A percentile compares a stretch with the other conserved stretches of the same genome.
phyloP scores from a whole-genome alignment of 2,797 vertebrate genomes.

The Pseudochirops corinnae region DNA sequence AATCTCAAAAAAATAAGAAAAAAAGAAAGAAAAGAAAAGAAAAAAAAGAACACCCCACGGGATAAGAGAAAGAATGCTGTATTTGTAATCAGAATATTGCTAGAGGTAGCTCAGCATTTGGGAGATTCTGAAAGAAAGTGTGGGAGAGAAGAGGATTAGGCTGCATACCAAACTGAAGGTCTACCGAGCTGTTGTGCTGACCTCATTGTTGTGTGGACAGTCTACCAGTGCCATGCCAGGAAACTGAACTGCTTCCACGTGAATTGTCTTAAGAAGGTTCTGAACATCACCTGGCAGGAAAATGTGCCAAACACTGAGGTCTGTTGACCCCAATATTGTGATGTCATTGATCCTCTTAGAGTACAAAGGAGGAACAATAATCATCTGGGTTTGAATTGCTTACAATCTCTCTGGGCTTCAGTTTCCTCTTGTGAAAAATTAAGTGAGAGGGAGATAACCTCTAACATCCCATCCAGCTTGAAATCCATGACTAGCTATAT shows the following conservation, averaged over 20 bases:
- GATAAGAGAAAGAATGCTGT: neutral
- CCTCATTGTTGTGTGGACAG: neutral
- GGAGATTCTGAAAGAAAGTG: neutral
- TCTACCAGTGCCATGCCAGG: neutral
- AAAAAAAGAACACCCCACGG: neutral
- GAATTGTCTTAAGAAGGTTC: neutral
- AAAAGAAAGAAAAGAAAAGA: neutral
- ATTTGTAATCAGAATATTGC: neutral
- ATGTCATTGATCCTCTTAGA: neutral
- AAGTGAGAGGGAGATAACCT: neutral
- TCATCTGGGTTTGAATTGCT: neutral
- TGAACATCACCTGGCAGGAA: neutral
- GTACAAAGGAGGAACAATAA: neutral
- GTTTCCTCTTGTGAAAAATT: neutral
- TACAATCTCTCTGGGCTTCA: neutral
- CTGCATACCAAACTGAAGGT: neutral
- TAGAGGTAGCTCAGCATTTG: neutral
- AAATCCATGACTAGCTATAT: neutral
- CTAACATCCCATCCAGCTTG: neutral
- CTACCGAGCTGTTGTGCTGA: neutral
- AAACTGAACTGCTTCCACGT: neutral
- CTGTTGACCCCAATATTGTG: neutral
- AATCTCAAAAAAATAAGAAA: neutral
- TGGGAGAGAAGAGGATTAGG: neutral
- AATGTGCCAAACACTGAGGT: neutral